Evolutionary conservation across 2,113 vertebrate genomes (phyloP), one percentile per base, ranked within the genome.

Genomic region (Felis chaus): DNA sequence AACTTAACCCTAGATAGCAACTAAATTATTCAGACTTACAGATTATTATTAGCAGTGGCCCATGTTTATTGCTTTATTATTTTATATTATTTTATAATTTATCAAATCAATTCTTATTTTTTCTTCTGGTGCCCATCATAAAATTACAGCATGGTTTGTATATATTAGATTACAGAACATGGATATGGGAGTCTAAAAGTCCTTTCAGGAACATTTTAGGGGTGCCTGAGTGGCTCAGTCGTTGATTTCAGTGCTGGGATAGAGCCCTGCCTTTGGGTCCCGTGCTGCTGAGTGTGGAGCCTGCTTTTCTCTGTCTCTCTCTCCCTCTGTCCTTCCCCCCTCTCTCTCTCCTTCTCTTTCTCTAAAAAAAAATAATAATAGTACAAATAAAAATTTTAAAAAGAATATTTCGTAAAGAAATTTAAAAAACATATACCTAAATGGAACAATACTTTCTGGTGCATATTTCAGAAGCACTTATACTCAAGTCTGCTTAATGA

Each of bases 401-500:
- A 48, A 55, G 39, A 85, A 18, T 94, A 39, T 89, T 97, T 97
- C 29, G 92, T 66, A 29, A 16, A 95, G 73, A 88, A 61, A 63
- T 8, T 91, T 96, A 2, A 68, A 91, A 93, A 61, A 8, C 15
- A 80, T 84, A 74, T 65, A 9, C 8, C 39, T 78, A 71, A 95
- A 89, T 79, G 9, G 57, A 82, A 71, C 84, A 89, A 10, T 33
- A 93, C 18, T 95, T 98, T 41, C 29, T 94, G 74, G 5, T 92
- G 63, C 29, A 86, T 96, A 29, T 57, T 87, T 73, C 55, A 82
- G 80, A 97, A 93, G 29, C 7, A 41, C 15, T 53, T 74, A 8
- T 84, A 76, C 69, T 98, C 86, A 95, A 81, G 19, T 95, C 79
- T 21, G 18, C 89, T 91, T 97, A 92, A 95, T 50, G 7, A 97